Evolutionary conservation across 2,113 vertebrate species (phyloP).

Genomic region (Coptodon rendalli): DNA sequence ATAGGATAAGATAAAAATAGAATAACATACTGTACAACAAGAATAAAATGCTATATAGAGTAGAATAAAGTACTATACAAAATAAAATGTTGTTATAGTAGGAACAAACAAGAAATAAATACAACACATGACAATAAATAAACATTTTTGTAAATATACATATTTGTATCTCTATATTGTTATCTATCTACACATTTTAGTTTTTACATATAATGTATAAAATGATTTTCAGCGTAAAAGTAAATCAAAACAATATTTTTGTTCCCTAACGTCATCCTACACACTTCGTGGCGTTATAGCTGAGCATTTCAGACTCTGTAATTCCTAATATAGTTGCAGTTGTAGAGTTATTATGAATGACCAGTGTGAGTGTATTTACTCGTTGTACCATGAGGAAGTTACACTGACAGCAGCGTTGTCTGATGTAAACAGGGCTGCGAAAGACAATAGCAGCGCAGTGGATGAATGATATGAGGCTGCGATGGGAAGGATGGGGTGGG

Average conservation of each 20-base stretch:
- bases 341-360: neutral
- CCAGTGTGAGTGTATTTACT: neutral
- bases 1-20: neutral
- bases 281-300: neutral
- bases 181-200: rapidly evolving
- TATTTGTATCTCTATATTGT: neutral
- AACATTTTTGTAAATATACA: neutral
- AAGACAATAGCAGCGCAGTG: neutral
- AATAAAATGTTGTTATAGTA: neutral
- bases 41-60: neutral
- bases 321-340: neutral
- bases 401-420: neutral
- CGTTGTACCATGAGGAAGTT: neutral
- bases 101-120: rapidly evolving
- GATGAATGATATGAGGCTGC: conserved; percentile 2
- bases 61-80: neutral
- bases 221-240: no score
- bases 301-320: neutral
- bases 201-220: neutral
- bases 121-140: neutral
- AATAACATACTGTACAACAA: rapidly evolving
- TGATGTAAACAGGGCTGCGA: neutral
- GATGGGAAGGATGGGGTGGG: neutral
- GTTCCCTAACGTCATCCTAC: neutral
- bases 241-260: neutral